Base-by-base conservation (phyloP, 2,113 vertebrate genomes). In the Anhinga rufa region DNA sequence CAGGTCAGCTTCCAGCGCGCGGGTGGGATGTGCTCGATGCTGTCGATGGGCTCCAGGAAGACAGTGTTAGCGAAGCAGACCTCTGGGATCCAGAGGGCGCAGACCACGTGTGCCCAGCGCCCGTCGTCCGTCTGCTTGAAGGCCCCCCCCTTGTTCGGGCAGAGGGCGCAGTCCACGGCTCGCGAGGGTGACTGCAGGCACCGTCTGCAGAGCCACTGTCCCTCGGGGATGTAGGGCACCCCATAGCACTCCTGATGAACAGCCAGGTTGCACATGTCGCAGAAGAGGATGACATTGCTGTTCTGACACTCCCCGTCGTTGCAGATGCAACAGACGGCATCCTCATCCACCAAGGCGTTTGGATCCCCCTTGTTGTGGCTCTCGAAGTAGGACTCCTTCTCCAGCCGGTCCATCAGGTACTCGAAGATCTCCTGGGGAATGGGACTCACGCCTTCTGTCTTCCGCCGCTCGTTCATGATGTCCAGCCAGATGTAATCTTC, bases 401-500 rank as follows among this genome's bases (percentile, higher is more conserved):
- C 99, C 28, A 99, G 97, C 8, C 99, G 98, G 96, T 99, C 99
- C 99, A 99, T 99, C 94, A 99, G 98, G 91, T 99, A 99, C 96
- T 99, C 99, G 69, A 99, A 99, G 86, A 99, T 98, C 97, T 99
- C 99, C 97, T 99, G 99, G 11, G 99, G 99, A 88, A 99, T 99
- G 51, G 98, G 98, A 17, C 99, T 99, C 89, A 99, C 99, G 0
- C 99, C 99, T 49, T 99, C 99, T 0, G 98, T 98, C 97, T 99
- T 99, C 83, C 99, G 98, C 58, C 99, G 98, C 97, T 99, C 99
- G 0, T 99, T 99, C 99, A 99, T 99, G 96, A 99, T 99, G 96
- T 99, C 99, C 70, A 99, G 98, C 99, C 99, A 99, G 97, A 99
- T 99, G 95, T 99, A 99, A 96, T 99, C 99, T 92, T 99, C 99